Evolutionary conservation across 2,888 invertebrate genomes (phyloP).

Genomic region (Sussaba pulchella): DNA sequence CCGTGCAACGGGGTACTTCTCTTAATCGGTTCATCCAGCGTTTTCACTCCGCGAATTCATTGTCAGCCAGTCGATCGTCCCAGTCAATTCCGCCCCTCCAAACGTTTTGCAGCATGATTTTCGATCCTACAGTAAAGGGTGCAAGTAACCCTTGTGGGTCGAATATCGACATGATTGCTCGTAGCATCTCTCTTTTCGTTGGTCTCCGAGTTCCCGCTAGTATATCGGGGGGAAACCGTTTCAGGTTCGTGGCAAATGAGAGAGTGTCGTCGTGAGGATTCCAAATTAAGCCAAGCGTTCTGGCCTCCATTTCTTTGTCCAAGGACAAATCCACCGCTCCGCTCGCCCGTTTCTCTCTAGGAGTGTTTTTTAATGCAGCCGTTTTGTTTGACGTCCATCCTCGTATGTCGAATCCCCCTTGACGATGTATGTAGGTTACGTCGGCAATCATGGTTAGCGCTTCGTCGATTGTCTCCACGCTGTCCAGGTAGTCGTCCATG

Average conservation of each 20-base stretch:
- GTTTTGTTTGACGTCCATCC: constrained; percentile 66
- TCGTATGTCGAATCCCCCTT: constrained; percentile 69
- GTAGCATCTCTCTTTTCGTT: too few species aligned
- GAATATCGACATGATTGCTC: constrained; percentile 71
- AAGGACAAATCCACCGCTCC: neutral
- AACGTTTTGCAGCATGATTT: too few species aligned
- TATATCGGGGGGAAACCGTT: too few species aligned
- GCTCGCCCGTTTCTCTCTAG: neutral
- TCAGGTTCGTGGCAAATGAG: too few species aligned
- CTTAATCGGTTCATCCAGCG: too few species aligned
- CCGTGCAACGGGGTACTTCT: constrained; percentile 23
- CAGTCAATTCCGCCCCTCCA: constrained; percentile 65
- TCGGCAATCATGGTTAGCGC: constrained; percentile 64
- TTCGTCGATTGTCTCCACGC: constrained; percentile 63
- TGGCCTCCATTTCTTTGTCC: too few species aligned
- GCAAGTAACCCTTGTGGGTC: constrained; percentile 74
- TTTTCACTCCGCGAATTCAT: too few species aligned
- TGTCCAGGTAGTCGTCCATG: constrained; percentile 74
- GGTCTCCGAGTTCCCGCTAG: too few species aligned
- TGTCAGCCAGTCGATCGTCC: too few species aligned
- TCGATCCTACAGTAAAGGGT: constrained; percentile 64
- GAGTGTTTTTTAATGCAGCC: constrained; percentile 4
- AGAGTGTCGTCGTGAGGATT: too few species aligned
- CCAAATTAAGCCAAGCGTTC: too few species aligned
- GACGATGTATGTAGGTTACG: constrained; percentile 56